phyloP scores from a whole-genome alignment of 2,888 invertebrate genomes.

The Diplolepis rosae region DNA sequence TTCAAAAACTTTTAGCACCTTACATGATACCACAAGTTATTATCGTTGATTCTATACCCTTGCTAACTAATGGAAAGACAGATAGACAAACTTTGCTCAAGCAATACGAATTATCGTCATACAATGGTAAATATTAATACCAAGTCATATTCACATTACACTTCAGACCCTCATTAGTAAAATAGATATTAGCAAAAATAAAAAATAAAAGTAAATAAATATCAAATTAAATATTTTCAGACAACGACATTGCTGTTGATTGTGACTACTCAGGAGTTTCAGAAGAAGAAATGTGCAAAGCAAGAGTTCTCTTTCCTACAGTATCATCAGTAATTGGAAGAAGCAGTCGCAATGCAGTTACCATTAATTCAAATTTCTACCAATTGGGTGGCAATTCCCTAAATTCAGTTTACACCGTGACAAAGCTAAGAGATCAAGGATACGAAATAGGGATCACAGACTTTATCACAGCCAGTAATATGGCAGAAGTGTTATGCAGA shows the following conservation, averaged over 20 bases:
- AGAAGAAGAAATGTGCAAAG: constrained; percentile 77
- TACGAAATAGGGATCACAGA: constrained; percentile 88
- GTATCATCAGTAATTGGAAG: constrained; percentile 83
- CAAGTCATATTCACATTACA: neutral
- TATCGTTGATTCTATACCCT: constrained; percentile 83
- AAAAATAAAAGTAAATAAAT: neutral
- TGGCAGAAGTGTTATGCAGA: constrained; percentile 81
- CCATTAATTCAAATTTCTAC: constrained; percentile 84
- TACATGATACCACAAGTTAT: constrained; percentile 88
- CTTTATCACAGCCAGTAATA: constrained; percentile 83
- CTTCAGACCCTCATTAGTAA: too few species aligned
- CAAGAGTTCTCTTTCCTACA: constrained; percentile 83
- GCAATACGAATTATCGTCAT: constrained; percentile 79
- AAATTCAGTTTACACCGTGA: constrained; percentile 89
- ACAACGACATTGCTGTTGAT: constrained; percentile 64
- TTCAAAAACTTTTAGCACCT: constrained; percentile 80
- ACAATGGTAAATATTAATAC: constrained; percentile 43
- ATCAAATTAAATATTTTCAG: constrained; percentile 32
- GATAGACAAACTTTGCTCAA: constrained; percentile 86
- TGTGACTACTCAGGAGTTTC: constrained; percentile 81
- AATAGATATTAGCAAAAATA: neutral
- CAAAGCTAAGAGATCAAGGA: constrained; percentile 83
- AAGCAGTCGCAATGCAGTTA: constrained; percentile 79
- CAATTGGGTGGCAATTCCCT: constrained; percentile 91
- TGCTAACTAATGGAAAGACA: constrained; percentile 90